Evolutionary conservation across 1,140 invertebrate genomes (phyloP), one percentile per base, ranked within the genome.

Genomic region (Nebria ingens): DNA sequence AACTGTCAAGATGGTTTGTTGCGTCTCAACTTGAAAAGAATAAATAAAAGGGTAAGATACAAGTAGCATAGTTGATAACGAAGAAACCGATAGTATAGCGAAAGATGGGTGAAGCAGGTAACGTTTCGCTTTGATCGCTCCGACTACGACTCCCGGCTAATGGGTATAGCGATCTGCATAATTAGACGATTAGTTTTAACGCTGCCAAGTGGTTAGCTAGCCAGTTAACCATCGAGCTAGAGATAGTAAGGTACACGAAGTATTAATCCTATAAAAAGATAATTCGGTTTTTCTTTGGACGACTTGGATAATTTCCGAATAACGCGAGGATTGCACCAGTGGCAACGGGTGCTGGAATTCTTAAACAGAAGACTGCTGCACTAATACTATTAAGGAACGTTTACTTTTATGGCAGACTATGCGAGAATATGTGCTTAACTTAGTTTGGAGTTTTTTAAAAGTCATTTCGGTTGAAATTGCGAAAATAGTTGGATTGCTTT

Each of bases 111-210:
- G 6, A n/a, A n/a, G 25, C 25, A n/a, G n/a, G n/a, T n/a, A n/a
- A n/a, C n/a, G n/a, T 34, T 17, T 45, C 17, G 3, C 40, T 45
- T 45, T 45, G 40, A 45, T 45, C 40, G 40, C 40, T 4, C 9
- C 40, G n/a, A n/a, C n/a, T n/a, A n/a, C n/a, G n/a, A 45, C 40
- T 45, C 40, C 9, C 40, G 40, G 40, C 9, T 45, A 45, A 45
- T 45, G 40, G 6, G 3, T 6, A 9, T 3, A 45, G 6, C 9
- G 40, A 45, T 45, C 40, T 45, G 40, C 40, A 45, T 45, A 45
- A 45, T 45, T 45, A 45, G 40, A 9, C 9, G 40, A 45, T 45
- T 45, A 45, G 40, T 45, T 45, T 45, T 45, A 45, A 45, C 40
- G 40, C 3, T 17, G 6, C 4, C 9, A 17, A 45, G 40, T 45